Base-by-base conservation (phyloP, 2,113 vertebrate genomes). In the Scomber japonicus region DNA sequence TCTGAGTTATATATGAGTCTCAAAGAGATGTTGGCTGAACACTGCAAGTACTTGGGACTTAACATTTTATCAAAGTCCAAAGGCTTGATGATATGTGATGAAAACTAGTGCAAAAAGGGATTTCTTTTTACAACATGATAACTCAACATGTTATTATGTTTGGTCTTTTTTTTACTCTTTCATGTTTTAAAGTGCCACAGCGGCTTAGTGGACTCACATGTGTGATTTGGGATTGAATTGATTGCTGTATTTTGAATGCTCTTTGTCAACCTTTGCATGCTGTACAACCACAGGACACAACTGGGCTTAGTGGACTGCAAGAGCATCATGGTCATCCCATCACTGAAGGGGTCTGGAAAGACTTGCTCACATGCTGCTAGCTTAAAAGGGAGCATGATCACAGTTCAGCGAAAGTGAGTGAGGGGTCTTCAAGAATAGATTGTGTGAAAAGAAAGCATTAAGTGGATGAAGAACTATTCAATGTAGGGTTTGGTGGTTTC, bases 331-430 rank as follows among this genome's bases (percentile, higher is more conserved):
- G 62, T 46, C 70, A 61, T 54, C 55, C 8, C 27, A 30, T 44
- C 15, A n/a, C 4, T 27, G 4, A 15, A 8, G 35, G 49, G 17
- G 51, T 6, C 16, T 5, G 24, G 46, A 45, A 15, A 24, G 21
- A 46, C 24, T 50, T 64, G 17, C 21, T 70, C 70, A 16, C 53
- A 72, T 66, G 69, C 62, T 73, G 54, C 31, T 21, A 15, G 16
- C 27, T 80, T 60, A 44, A 60, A 72, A 71, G 31, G 54, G 21
- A 35, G 54, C 21, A 1, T 30, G 35, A 24, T 48, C 49, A 24
- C 2, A 66, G 35, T 66, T 66, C 69, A 53, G 16, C 2, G 8
- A 11, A 46, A 11, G 15, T 9, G 44, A 59, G 21, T 19, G 30
- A 51, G 19, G 19, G 16, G 8, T 4, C 1, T 60, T 31, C 19